A percentile compares a stretch with the other conserved stretches of the same genome.
These are phyloP conservation scores for Drosophila ananassae DNA, from an alignment of 1,140 invertebrate species.

Conservation along the genomic window DNA sequence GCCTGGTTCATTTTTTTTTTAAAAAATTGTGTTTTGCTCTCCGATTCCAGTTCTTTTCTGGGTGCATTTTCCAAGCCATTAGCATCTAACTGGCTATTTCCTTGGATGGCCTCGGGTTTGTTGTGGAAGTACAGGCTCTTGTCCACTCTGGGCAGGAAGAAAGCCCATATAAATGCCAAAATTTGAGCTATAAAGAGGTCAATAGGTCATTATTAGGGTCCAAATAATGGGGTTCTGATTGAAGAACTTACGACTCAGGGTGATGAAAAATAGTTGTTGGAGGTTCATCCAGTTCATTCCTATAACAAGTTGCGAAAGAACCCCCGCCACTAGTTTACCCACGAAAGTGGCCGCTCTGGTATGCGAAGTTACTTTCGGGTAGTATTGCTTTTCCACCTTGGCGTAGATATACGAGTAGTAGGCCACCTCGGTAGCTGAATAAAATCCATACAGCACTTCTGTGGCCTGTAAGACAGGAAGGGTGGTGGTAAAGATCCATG, in stretches of 20 bases:
- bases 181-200: constrained; percentile 86
- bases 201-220: background rate
- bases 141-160: constrained; percentile 90
- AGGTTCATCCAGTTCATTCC: constrained; percentile 87
- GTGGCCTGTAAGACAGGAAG: constrained; percentile 87
- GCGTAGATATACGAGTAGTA: constrained; percentile 97
- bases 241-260: constrained; percentile 85
- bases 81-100: background rate
- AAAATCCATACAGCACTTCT: constrained; percentile 91
- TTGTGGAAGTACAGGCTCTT: constrained; percentile 92
- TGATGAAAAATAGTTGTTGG: constrained; percentile 89
- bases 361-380: constrained; percentile 90
- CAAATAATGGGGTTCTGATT: background rate
- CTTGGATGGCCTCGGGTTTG: constrained; percentile 4
- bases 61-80: background rate
- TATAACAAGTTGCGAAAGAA: constrained; percentile 87
- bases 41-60: background rate
- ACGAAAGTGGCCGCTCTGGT: constrained; percentile 88
- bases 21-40: too few species aligned
- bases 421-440: constrained; percentile 94
- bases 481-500: constrained; percentile 89
- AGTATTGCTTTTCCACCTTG: constrained; percentile 91
- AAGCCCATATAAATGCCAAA: constrained; percentile 89
- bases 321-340: constrained; percentile 88
- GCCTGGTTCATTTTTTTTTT: constrained; percentile 1